Percentiles rank a stretch among this genome's conserved stretches.
These are phyloP conservation scores for Drosophila novamexicana DNA, from an alignment of 1,140 invertebrate species.

Conservation along the genomic window DNA sequence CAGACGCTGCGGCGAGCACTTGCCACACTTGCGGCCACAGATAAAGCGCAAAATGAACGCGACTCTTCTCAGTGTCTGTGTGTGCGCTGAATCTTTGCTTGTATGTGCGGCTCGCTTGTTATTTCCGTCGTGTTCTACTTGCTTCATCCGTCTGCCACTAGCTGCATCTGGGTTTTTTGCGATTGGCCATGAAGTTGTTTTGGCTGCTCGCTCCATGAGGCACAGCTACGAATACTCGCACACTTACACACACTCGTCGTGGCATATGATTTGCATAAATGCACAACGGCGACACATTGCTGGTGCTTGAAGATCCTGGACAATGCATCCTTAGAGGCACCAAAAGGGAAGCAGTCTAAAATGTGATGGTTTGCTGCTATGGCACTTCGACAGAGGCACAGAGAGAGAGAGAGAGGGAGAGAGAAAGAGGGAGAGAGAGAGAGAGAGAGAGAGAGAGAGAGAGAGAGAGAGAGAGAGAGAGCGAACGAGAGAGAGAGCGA, in stretches of 20 bases:
- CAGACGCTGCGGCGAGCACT: slow-evolving; percentile 64
- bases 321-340: slow-evolving; percentile 27
- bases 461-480: no score
- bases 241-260: slow-evolving; percentile 12
- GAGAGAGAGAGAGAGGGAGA: background rate
- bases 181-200: slow-evolving; percentile 47
- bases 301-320: slow-evolving; percentile 36
- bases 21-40: slow-evolving; percentile 71
- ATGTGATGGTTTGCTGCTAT: background rate
- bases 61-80: slow-evolving; percentile 34
- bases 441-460: no score
- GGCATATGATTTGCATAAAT: slow-evolving; percentile 70
- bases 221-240: slow-evolving; percentile 28
- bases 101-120: slow-evolving; percentile 44
- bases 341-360: slow-evolving; percentile 9
- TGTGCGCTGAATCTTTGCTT: background rate
- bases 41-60: slow-evolving; percentile 78
- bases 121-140: slow-evolving; percentile 56
- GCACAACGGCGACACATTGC: slow-evolving; percentile 52
- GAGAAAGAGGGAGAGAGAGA: no score
- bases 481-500: background rate
- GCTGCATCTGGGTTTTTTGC: slow-evolving; percentile 21
- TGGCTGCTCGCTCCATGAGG: slow-evolving; percentile 31
- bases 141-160: slow-evolving; percentile 47
- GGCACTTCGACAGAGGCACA: background rate